These are phyloP conservation scores for Monopterus albus DNA, from an alignment of 2,113 vertebrate genomes.

Conservation along the genomic window DNA sequence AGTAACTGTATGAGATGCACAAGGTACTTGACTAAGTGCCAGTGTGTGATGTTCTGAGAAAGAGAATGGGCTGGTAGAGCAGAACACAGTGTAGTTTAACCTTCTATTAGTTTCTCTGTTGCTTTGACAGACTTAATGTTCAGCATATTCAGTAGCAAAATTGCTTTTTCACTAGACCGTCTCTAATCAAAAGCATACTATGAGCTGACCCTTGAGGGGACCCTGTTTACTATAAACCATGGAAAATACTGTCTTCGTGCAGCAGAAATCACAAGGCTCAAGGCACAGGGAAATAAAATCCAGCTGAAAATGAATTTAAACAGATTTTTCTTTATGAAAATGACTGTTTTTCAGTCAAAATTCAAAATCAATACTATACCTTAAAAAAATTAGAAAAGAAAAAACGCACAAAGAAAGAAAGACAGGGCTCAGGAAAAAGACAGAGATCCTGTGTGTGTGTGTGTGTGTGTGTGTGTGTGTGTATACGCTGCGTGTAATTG, in stretches of 20 bases:
- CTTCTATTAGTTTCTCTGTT: background rate
- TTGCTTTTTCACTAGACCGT: background rate
- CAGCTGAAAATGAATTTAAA: background rate
- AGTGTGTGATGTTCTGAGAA: no score
- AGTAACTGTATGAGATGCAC: no score
- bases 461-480: constrained; percentile 8
- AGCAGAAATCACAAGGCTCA: background rate
- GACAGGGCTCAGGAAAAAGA: background rate
- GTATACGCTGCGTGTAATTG: constrained; percentile 48
- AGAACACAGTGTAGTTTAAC: no score
- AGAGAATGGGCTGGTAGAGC: no score
- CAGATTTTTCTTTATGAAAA: no score
- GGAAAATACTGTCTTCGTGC: background rate
- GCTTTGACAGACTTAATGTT: no score
- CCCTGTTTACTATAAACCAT: constrained; percentile 3
- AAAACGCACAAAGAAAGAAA: background rate
- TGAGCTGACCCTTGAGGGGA: background rate
- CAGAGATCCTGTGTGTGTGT: constrained; percentile 2
- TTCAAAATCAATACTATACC: background rate
- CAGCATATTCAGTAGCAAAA: background rate
- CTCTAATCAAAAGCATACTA: background rate
- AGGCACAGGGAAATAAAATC: background rate
- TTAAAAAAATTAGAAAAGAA: constrained; percentile 3
- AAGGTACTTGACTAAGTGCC: no score
- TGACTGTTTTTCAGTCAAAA: constrained; percentile 2